phyloP scores from a whole-genome alignment of 1,140 invertebrate species.

The Plutomurus gul region DNA sequence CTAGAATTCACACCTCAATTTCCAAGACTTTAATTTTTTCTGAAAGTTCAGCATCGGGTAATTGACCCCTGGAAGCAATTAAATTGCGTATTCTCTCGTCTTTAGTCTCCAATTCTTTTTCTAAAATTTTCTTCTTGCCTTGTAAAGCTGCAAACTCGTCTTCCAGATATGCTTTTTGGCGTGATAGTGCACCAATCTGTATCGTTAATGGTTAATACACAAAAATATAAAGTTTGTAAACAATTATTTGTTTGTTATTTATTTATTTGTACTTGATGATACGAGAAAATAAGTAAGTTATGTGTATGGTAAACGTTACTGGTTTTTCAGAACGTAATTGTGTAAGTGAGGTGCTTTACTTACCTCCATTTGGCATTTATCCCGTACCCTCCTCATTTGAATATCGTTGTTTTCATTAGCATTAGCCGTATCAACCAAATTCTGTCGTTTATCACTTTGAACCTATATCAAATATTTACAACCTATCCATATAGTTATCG shows the following conservation, averaged over 20 bases:
- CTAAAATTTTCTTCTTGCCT: constrained; percentile 3
- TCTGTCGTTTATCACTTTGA: neutral
- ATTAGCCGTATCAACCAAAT: neutral
- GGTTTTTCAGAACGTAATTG: neutral
- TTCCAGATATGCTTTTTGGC: neutral
- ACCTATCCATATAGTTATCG: too few species aligned
- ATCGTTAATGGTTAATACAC: too few species aligned
- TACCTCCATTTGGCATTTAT: constrained; percentile 33
- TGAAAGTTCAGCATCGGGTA: neutral
- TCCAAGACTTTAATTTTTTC: constrained; percentile 28
- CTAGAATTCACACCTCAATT: too few species aligned
- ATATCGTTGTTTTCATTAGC: neutral
- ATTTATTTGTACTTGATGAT: too few species aligned
- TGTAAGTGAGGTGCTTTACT: neutral
- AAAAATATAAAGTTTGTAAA: neutral
- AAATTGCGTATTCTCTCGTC: constrained; percentile 26
- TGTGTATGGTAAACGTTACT: too few species aligned
- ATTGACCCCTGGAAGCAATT: neutral
- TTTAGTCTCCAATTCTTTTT: constrained; percentile 35
- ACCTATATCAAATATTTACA: constrained; percentile 17
- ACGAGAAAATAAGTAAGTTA: neutral
- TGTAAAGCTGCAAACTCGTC: neutral
- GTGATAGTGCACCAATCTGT: neutral
- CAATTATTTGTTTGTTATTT: too few species aligned
- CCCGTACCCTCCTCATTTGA: neutral